Evolutionary conservation across 1,140 invertebrate species (phyloP), one percentile per base, ranked within the genome.

Genomic region (Zaprionus taronus): DNA sequence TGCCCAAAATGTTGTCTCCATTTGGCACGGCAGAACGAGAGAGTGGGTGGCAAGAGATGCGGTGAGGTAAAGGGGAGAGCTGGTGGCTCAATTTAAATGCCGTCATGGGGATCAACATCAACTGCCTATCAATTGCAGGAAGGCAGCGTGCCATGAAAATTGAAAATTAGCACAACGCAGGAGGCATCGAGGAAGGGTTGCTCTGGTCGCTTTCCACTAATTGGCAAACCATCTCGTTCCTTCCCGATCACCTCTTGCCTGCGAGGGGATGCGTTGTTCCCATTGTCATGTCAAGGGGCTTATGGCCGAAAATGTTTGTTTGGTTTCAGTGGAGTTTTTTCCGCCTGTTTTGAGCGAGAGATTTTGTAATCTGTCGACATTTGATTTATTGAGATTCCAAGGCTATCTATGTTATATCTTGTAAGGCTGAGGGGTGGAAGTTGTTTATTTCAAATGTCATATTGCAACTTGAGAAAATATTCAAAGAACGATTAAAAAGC

Each of bases 21-120:
- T 51, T 51, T 24, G 47, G 15, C 41, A 17, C 6, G n/a, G n/a
- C 5, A 12, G 20, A 41, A 6, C 36, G 20, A 17, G n/a, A 17
- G n/a, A 17, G n/a, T 3, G 47, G 47, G 9, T 2, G 17, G 7
- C 15, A 0, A 17, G 44, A 38, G 36, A 38, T 38, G 24, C 5
- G 24, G 28, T 31, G 28, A n/a, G 38, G 38, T n/a, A 9, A 9
- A 31, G 41, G 41, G 41, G 2, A 9, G n/a, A 44, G n/a, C 41
- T 7, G n/a, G 41, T 17, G 41, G 41, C 64, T 82, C 81, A 77
- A 73, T 83, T 86, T 87, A 87, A 87, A 89, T 82, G 83, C 86
- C 84, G 84, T 83, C 83, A 78, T 67, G 81, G 83, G 83, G 80
- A 89, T 86, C 83, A 87, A 72, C 77, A 81, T 79, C 82, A 83